Percentiles rank a stretch among this genome's conserved stretches.
Evolutionary conservation across 2,888 invertebrate genomes (phyloP).

Genomic region (Balanococcus diminutus): DNA sequence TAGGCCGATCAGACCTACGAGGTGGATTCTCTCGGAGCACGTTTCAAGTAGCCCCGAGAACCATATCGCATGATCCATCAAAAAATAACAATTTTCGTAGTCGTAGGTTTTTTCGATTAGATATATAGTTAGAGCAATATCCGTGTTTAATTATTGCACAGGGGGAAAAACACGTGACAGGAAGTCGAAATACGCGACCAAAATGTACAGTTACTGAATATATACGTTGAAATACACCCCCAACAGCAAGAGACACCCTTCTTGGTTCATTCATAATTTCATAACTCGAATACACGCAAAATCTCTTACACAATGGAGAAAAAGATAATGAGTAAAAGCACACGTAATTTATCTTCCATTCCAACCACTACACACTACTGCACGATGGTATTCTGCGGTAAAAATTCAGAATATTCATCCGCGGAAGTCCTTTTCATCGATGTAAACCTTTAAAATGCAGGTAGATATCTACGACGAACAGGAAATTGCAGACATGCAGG

Average conservation of each 20-base stretch:
- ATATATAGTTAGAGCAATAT: neutral
- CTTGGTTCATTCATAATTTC: neutral
- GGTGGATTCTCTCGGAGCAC: neutral
- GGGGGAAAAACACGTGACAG: neutral
- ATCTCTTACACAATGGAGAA: neutral
- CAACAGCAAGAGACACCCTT: neutral
- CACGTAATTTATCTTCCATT: neutral
- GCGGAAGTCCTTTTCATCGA: slow-evolving; percentile 23
- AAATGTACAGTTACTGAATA: slow-evolving; percentile 11
- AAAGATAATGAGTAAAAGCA: neutral
- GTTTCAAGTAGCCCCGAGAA: neutral
- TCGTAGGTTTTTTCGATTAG: neutral
- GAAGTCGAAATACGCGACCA: neutral
- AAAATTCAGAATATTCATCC: slow-evolving; percentile 16
- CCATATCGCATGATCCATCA: neutral
- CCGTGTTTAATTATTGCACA: neutral
- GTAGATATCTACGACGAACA: slow-evolving; percentile 5
- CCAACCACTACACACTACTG: neutral
- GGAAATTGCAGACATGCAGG: slow-evolving; percentile 15
- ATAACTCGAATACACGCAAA: neutral
- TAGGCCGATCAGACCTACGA: neutral
- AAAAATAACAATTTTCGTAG: neutral
- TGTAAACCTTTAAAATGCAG: slow-evolving; percentile 9
- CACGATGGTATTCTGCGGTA: neutral
- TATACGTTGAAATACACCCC: neutral